Evolutionary conservation across 2,888 invertebrate genomes (phyloP).

Genomic region (Campoplex nolae): DNA sequence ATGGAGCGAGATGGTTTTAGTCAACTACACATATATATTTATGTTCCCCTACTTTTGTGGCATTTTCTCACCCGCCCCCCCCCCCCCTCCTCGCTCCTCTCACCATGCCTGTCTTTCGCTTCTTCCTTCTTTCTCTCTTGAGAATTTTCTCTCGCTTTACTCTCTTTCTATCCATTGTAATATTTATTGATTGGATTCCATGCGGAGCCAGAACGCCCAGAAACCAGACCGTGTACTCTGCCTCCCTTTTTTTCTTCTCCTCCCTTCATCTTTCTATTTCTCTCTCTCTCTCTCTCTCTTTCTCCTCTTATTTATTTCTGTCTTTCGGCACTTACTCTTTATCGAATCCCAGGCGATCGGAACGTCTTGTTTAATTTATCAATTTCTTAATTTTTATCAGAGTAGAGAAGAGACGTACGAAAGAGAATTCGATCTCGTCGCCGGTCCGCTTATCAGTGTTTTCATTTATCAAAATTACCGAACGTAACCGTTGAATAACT

Average conservation of each 20-base stretch:
- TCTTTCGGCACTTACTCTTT: constrained; percentile 1
- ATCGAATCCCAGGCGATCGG: neutral
- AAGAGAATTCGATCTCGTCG: neutral
- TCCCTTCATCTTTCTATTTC: neutral
- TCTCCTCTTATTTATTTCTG: neutral
- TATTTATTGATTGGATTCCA: constrained; percentile 85
- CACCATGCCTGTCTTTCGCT: constrained; percentile 56
- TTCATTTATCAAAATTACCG: constrained; percentile 49
- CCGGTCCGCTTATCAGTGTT: neutral
- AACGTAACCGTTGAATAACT: constrained; percentile 12
- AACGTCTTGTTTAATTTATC: neutral
- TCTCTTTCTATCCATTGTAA: constrained; percentile 83
- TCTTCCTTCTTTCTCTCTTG: constrained; percentile 69
- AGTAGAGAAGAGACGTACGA: neutral
- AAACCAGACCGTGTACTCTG: constrained; percentile 39
- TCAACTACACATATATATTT: constrained; percentile 73
- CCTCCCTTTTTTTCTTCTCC: constrained; percentile 22
- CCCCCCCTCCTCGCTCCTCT: neutral
- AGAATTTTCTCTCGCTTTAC: constrained; percentile 11
- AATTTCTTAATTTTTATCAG: neutral
- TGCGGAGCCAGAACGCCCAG: constrained; percentile 76
- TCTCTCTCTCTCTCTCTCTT: neutral
- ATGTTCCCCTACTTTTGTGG: constrained; percentile 78
- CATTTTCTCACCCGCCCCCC: constrained; percentile 56
- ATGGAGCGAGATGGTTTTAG: constrained; percentile 74